phyloP scores from a whole-genome alignment of 2,113 vertebrate species.

The Tetrax tetrax region DNA sequence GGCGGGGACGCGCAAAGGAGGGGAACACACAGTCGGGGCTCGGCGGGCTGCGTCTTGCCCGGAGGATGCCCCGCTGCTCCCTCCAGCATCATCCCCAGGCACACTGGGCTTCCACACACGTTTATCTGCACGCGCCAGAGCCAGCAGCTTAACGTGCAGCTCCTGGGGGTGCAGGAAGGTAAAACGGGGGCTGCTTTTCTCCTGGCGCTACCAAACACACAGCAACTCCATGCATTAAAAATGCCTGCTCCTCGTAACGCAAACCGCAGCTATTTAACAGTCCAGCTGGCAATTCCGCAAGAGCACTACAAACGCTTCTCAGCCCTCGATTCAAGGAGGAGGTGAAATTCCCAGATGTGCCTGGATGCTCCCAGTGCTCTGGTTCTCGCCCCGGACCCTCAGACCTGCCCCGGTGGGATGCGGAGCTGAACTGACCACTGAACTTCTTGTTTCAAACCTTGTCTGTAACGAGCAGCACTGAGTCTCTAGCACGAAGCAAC shows the following conservation, averaged over 20 bases:
- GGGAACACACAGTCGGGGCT: fast-evolving
- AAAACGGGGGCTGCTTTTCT: background rate
- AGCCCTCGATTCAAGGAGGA: background rate
- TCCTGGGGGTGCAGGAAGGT: background rate
- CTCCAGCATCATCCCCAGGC: background rate
- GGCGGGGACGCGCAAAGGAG: background rate
- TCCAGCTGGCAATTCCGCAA: conserved; percentile 47
- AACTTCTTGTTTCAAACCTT: background rate
- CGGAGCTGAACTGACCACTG: background rate
- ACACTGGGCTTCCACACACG: background rate
- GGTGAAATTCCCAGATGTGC: background rate
- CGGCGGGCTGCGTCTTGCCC: background rate
- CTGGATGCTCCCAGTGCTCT: background rate
- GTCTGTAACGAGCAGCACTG: background rate
- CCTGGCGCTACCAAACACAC: background rate
- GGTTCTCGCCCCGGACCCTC: background rate
- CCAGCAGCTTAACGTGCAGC: fast-evolving
- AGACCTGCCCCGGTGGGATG: fast-evolving
- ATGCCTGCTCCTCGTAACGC: conserved; percentile 21
- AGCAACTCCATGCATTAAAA: background rate
- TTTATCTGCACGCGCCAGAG: background rate
- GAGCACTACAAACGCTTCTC: background rate
- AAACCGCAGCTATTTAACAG: conserved; percentile 50
- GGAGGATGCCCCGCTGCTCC: background rate
- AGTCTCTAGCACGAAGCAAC: background rate